These are phyloP conservation scores for Rutpela maculata DNA, from an alignment of 2,888 invertebrate species.

Conservation along the genomic window DNA sequence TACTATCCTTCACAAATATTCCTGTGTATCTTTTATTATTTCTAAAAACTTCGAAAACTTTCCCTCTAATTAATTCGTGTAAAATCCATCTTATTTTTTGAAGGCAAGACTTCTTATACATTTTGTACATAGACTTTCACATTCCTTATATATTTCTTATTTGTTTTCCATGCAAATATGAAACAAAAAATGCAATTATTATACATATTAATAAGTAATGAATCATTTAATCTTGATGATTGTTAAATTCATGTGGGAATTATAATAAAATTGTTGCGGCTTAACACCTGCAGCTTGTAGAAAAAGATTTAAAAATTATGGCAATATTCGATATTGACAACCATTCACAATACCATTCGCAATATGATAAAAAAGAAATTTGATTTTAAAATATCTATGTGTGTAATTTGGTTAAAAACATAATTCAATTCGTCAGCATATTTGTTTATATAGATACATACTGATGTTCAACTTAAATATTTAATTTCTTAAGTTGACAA, in stretches of 20 bases:
- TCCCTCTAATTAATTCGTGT: constrained; percentile 25
- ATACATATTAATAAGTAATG: not conserved
- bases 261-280: not conserved
- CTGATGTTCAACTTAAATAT: no score
- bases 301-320: not conserved
- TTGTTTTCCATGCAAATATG: not conserved
- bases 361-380: no score
- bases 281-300: not conserved
- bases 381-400: no score
- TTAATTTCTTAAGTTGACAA: no score
- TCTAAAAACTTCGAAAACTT: constrained; percentile 12
- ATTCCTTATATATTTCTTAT: not conserved
- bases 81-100: constrained; percentile 7
- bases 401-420: no score
- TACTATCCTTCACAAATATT: no score
- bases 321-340: not conserved
- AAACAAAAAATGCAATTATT: not conserved
- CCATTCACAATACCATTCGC: no score
- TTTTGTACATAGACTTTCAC: constrained; percentile 22
- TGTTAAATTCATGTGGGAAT: not conserved
- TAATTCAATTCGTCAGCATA: no score
- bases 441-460: no score
- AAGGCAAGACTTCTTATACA: constrained; percentile 23
- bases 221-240: not conserved
- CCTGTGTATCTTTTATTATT: no score